Percentiles rank a stretch among this genome's conserved stretches.
These are phyloP conservation scores for Heptranchias perlo DNA, from an alignment of 2,113 vertebrate genomes.

Conservation along the genomic window DNA sequence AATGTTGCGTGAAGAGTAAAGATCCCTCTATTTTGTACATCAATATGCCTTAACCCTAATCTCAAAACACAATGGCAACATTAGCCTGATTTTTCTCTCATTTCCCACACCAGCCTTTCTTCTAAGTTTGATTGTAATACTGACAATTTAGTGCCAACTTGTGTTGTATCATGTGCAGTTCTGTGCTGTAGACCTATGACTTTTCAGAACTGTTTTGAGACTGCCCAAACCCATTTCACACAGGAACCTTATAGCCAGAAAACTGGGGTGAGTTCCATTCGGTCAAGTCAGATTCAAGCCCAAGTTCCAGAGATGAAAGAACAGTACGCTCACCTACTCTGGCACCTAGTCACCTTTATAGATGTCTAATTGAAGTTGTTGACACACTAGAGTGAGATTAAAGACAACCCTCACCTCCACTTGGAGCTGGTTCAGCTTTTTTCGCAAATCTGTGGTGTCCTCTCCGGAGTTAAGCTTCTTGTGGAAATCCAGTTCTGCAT, in stretches of 20 bases:
- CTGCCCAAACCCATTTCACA: neutral
- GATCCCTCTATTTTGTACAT: neutral
- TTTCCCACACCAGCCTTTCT: neutral
- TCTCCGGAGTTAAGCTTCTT: conserved; percentile 89
- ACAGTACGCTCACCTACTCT: neutral
- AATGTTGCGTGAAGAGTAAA: neutral
- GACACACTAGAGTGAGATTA: neutral
- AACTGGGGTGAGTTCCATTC: neutral
- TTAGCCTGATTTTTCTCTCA: neutral
- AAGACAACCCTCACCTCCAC: conserved; percentile 69
- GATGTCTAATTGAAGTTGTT: neutral
- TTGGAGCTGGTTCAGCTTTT: conserved; percentile 83
- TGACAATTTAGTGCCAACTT: neutral
- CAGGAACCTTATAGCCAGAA: neutral
- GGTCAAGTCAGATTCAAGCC: neutral
- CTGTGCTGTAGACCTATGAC: neutral
- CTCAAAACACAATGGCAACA: neutral
- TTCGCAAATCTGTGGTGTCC: conserved; percentile 92
- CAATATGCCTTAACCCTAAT: neutral
- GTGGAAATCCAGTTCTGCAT: conserved; percentile 90
- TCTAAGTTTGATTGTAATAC: neutral
- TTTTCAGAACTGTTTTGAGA: neutral
- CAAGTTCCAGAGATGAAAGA: neutral
- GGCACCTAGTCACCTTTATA: neutral
- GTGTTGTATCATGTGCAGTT: too few species aligned